Base-by-base conservation (phyloP, 2,113 vertebrate species). In the Colius striatus region DNA sequence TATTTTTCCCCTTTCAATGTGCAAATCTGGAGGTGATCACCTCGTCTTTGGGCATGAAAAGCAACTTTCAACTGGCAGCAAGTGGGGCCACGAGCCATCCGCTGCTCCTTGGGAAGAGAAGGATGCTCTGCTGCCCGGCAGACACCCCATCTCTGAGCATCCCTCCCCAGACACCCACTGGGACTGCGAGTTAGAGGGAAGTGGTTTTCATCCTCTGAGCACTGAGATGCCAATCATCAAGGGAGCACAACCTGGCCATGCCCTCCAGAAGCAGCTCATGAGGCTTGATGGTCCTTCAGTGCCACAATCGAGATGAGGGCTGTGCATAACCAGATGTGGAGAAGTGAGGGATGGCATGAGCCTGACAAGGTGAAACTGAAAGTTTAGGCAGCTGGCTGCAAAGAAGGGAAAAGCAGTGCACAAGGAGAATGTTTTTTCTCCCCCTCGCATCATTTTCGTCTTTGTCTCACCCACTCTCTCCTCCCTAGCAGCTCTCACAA, bases 171-270 rank as follows among this genome's bases (percentile, higher is more conserved):
- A 34, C 47, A 65, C 0, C 0, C 30, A 2, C 2, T 0, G 15
- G n/a, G 22, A 20, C 6, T 8, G 1, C 0, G 1, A 76, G 23
- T 20, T 0, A 1, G 4, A 32, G 8, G 5, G n/a, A 6, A 50
- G 43, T 2, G 3, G 6, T 2, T 29, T 51, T 53, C 11, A 4
- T 73, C 30, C 45, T 55, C 67, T 29, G 36, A 87, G 70, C 73
- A 66, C 8, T 45, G 45, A 21, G 6, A 2, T 8, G 30, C 18
- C 34, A 23, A 50, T 34, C 17, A 23, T 1, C 0, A 0, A 66
- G 10, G 2, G 26, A 43, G 36, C 1, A 67, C 27, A 58, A 36
- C 32, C 6, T 1, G 2, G 13, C 7, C 11, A 3, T 29, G 29
- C 38, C 45, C 30, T 77, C 51, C 53, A 13, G 9, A 90, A 63